Base-by-base conservation (phyloP, 35 echinoderm and acorn worm genomes). In the Patiria miniata region DNA sequence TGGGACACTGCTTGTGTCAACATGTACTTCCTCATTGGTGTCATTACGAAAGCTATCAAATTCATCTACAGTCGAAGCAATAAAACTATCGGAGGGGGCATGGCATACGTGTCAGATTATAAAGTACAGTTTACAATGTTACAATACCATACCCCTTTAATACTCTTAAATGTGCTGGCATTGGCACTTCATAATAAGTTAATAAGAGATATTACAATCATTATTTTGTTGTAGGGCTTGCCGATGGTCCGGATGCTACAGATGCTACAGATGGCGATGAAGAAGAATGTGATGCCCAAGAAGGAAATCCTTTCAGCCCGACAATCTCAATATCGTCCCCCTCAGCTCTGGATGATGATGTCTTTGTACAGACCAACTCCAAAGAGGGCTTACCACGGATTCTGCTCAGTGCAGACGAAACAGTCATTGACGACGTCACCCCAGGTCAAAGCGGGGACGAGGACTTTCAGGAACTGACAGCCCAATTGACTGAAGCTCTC, bases 371-470 rank as follows among this genome's bases (percentile, higher is more conserved):
- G 65, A 9, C 65, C 26, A 73, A 73, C 5, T 22, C 26, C 30
- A 73, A 9, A 30, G 21, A 73, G 19, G 29, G 2, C 34, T 23
- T 73, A 1, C 65, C 65, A 30, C 21, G 6, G 65, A 73, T 73
- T 34, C 65, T 73, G 21, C 65, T 73, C 65, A 73, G 34, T 73
- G 65, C 26, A 8, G 65, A 73, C 14, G 65, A 73, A 0, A 34
- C 14, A 12, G 34, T 10, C 65, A 73, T 23, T 32, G 65, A 73
- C 0, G 65, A 73, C 65, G 29, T 26, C 65, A 73, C 65, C 26
- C 29, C 29, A 34, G 34, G 65, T 73, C 21, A 73, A 10, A 73
- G 65, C 65, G 65, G 65, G 65, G 65, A 73, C 10, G 65, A 73
- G 65, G 65, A 73, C 30, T 32, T 73, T 28, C 65, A 34, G 26